Evolutionary conservation across 53 echinoderm and acorn worm species (phyloP).

Genomic region (Mesocentrotus franciscanus): DNA sequence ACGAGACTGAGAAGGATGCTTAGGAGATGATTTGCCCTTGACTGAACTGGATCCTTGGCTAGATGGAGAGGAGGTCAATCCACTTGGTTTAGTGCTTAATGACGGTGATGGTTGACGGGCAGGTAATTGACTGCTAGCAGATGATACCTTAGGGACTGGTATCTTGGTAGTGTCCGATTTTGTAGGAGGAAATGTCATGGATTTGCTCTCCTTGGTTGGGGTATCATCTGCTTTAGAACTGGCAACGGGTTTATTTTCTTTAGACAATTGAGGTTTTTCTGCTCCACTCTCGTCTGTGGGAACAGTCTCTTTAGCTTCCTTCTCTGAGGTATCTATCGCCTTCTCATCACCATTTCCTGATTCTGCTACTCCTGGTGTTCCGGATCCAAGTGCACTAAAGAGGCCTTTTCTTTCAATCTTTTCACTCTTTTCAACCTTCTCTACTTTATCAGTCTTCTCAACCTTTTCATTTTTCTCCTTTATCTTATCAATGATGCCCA

Average conservation of each 20-base stretch:
- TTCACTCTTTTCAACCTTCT: conserved; percentile 67
- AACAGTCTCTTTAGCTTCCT: conserved; percentile 57
- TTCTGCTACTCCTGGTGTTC: conserved; percentile 30
- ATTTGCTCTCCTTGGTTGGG: conserved; percentile 48
- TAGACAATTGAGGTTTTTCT: conserved; percentile 56
- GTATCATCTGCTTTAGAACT: conserved; percentile 51
- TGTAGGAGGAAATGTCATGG: conserved; percentile 24
- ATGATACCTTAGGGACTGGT: conserved; percentile 25
- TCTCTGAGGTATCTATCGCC: neutral
- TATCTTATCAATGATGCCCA: conserved; percentile 58
- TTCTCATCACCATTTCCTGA: conserved; percentile 44
- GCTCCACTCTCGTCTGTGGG: conserved; percentile 26
- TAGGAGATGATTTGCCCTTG: conserved; percentile 56
- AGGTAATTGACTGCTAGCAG: conserved; percentile 27
- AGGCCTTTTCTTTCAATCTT: conserved; percentile 63
- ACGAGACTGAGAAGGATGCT: conserved; percentile 59
- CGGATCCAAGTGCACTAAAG: conserved; percentile 59
- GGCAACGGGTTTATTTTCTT: conserved; percentile 29
- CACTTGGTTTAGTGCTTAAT: conserved; percentile 38
- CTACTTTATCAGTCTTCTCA: conserved; percentile 60
- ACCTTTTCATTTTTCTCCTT: conserved; percentile 66
- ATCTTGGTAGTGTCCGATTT: conserved; percentile 49
- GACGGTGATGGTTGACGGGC: conserved; percentile 52
- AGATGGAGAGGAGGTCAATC: neutral
- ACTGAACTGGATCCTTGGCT: conserved; percentile 31